Conservation (phyloP, 2,113 vertebrate genomes). For the Rana temporaria region DNA sequence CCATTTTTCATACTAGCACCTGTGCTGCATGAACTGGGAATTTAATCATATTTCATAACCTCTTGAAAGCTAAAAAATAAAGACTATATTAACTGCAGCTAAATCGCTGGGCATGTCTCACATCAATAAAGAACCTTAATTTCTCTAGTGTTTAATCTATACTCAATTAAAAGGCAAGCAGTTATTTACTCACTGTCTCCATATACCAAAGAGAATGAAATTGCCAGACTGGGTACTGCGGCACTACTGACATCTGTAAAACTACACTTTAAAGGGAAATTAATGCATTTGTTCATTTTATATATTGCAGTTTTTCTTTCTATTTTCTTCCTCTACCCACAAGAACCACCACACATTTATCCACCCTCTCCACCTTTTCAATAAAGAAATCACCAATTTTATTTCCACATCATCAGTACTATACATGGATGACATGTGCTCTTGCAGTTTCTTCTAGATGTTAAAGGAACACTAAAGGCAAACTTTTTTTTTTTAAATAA, state of each 20-base stretch:
- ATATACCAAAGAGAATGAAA: slow-evolving; percentile 41
- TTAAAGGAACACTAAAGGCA: too few species aligned
- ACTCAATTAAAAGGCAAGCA: slow-evolving; percentile 44
- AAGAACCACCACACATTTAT: too few species aligned
- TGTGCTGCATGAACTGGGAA: slow-evolving; percentile 61
- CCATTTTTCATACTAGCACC: slow-evolving; percentile 62
- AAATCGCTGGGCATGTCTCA: slow-evolving; percentile 54
- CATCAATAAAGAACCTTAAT: slow-evolving; percentile 56
- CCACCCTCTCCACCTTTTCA: too few species aligned
- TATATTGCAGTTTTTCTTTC: too few species aligned
- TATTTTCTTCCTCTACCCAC: too few species aligned
- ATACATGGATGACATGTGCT: too few species aligned
- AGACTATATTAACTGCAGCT: slow-evolving; percentile 45
- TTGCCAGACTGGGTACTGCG: slow-evolving; percentile 15
- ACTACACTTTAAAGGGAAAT: neutral
- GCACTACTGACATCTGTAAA: slow-evolving; percentile 1
- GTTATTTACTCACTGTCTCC: slow-evolving; percentile 50
- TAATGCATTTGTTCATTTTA: too few species aligned
- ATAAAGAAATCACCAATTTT: too few species aligned
- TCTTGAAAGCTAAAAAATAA: slow-evolving; percentile 51
- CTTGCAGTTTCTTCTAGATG: too few species aligned
- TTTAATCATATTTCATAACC: slow-evolving; percentile 61
- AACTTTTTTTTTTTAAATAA: too few species aligned
- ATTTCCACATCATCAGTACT: too few species aligned
- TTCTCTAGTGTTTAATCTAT: slow-evolving; percentile 56